Evolutionary conservation across 2,888 invertebrate species (phyloP).

Genomic region (Amphipoea lucens): DNA sequence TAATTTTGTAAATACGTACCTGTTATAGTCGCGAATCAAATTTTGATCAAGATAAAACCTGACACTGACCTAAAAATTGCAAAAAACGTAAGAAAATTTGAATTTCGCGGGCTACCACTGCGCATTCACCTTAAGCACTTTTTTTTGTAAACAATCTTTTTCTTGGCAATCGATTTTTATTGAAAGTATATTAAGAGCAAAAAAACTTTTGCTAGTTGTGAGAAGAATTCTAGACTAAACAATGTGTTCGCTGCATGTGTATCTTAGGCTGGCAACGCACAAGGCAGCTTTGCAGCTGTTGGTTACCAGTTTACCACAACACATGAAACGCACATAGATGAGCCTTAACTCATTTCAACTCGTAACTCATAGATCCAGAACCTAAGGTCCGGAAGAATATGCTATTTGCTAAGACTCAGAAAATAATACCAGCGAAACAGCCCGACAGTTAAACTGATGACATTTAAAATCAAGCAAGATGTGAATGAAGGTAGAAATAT

Average conservation of each 20-base stretch:
- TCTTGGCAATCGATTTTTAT: constrained; percentile 44
- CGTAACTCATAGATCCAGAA: neutral
- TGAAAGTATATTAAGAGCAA: constrained; percentile 47
- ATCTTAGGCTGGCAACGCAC: constrained; percentile 17
- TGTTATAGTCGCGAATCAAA: too few species aligned
- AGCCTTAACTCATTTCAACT: neutral
- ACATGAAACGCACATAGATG: neutral
- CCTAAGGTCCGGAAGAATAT: neutral
- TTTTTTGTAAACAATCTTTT: constrained; percentile 50
- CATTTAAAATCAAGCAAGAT: neutral
- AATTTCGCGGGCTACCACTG: too few species aligned
- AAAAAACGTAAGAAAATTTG: too few species aligned
- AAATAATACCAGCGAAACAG: neutral
- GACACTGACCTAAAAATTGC: too few species aligned
- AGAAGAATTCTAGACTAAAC: constrained; percentile 60
- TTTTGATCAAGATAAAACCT: too few species aligned
- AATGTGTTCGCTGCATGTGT: constrained; percentile 38
- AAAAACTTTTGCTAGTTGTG: constrained; percentile 39
- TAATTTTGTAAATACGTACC: too few species aligned
- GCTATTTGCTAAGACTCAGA: neutral
- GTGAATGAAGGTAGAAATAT: neutral
- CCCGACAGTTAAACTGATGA: neutral
- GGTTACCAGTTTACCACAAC: constrained; percentile 3
- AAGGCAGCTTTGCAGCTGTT: neutral
- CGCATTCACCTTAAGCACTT: too few species aligned